Evolutionary conservation across 2,113 vertebrate species (phyloP).

Genomic region (Morphnarchus princeps): DNA sequence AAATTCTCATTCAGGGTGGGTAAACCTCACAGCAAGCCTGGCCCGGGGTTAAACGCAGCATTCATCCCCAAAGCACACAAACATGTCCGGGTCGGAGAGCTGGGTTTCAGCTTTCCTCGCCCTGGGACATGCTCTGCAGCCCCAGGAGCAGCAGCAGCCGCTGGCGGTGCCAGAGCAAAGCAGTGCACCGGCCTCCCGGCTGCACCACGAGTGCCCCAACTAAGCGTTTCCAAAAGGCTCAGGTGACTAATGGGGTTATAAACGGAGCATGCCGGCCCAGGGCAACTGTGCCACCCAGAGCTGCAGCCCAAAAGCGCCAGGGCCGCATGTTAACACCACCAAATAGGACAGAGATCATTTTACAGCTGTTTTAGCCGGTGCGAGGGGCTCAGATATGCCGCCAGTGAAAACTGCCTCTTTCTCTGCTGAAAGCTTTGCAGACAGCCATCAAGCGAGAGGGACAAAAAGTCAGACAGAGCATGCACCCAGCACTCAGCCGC

Average conservation of each 20-base stretch:
- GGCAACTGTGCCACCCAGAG: not conserved
- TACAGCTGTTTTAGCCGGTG: not conserved
- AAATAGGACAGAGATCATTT: not conserved
- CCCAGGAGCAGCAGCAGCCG: not conserved
- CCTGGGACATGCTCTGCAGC: fast-evolving
- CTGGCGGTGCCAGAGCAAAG: not conserved
- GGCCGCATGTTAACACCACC: not conserved
- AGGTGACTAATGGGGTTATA: not conserved
- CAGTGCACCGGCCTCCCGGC: not conserved
- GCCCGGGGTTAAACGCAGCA: not conserved
- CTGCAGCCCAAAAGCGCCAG: not conserved
- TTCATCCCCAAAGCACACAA: too few species aligned
- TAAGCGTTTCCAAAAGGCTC: not conserved
- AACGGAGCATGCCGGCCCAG: not conserved
- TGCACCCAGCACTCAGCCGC: not conserved
- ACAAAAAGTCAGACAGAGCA: not conserved
- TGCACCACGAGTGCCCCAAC: fast-evolving
- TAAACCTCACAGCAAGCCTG: not conserved
- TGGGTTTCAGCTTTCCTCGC: not conserved
- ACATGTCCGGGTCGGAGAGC: not conserved
- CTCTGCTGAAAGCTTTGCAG: not conserved
- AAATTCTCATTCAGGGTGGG: not conserved
- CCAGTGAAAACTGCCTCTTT: not conserved
- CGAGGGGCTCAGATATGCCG: fast-evolving
- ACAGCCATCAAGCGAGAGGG: not conserved